Base-by-base conservation (phyloP, 2,888 invertebrate genomes). In the Rapana venosa region DNA sequence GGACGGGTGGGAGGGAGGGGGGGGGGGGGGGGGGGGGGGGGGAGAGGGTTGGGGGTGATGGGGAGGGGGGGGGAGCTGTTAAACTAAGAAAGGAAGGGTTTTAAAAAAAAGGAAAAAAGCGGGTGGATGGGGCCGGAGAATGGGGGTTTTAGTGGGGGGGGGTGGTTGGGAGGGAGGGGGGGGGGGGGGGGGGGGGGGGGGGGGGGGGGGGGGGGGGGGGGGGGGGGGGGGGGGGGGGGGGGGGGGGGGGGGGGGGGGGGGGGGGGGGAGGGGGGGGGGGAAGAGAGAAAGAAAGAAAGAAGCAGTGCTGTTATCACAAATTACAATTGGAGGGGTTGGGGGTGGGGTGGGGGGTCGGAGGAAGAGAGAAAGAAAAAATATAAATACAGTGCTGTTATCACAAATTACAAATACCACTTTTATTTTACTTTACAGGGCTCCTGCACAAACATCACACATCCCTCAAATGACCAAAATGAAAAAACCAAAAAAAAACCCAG, bases 141-240 rank as follows among this genome's bases (percentile, higher is more conserved):
- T n/a, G n/a, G n/a, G n/a, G n/a, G 77, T 77, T 77, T 77, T 77
- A 77, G n/a, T 77, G 77, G 32, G n/a, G 32, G 32, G 77, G 77
- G 11, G 26, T 26, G 26, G 22, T 17, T 17, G 26, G 26, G 70
- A 70, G 22, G 17, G 61, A 61, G 61, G 17, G 61, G 17, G 61
- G 17, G 32, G 15, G 35, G 32, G 77, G 32, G 77, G 32, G 77
- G 32, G 32, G 77, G 74, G n/a, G n/a, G n/a, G 74, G 74, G 6
- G 20, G 77, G 32, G 32, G 30, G 77, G 35, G 35, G 15, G 36
- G 35, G 20, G 36, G 79, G 79, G 79, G 36, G 36, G 35, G 26
- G 79, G 35, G 35, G 17, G 36, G 79, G 32, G 6, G 77, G 77
- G 1, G 17, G 13, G 17, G 32, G 17, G 6, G 30, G 5, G 30